Percentiles rank a stretch among this genome's conserved stretches.
Evolutionary conservation across 2,888 invertebrate species (phyloP).

Genomic region (Melieria omissa): DNA sequence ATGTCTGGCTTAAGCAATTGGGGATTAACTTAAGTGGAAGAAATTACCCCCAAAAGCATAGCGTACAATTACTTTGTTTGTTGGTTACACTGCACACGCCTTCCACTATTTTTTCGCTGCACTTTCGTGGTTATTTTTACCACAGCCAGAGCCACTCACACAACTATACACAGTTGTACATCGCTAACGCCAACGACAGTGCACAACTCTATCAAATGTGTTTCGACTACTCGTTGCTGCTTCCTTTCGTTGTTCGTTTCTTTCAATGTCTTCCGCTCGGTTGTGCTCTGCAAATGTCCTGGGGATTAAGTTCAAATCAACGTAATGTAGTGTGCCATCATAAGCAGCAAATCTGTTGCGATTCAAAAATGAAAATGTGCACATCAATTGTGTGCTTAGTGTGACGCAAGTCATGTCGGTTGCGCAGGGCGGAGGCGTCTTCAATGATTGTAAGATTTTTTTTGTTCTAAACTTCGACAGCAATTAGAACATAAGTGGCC

Average conservation of each 20-base stretch:
- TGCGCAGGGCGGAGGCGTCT: too few relatives aligned
- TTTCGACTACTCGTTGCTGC: neutral
- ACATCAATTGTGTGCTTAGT: conserved; percentile 25
- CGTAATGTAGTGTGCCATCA: conserved; percentile 57
- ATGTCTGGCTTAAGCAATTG: conserved; percentile 36
- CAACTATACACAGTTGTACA: neutral
- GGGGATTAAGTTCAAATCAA: conserved; percentile 64
- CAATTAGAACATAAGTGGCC: too few relatives aligned
- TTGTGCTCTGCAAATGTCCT: conserved; percentile 51
- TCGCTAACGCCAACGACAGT: neutral
- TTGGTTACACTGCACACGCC: conserved; percentile 23
- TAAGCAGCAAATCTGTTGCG: conserved; percentile 47
- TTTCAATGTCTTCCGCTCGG: conserved; percentile 57
- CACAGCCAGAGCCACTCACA: neutral
- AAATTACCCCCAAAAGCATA: conserved; percentile 55
- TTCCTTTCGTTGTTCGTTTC: neutral
- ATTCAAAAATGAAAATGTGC: conserved; percentile 33
- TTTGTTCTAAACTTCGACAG: too few relatives aligned
- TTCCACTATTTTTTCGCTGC: neutral
- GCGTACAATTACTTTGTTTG: conserved; percentile 54
- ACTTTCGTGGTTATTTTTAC: conserved; percentile 14
- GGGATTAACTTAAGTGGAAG: conserved; percentile 60
- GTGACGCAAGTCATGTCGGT: too few relatives aligned
- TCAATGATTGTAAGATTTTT: too few relatives aligned
- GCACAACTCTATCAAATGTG: conserved; percentile 17